Evolutionary conservation across 1,140 invertebrate genomes (phyloP).

Genomic region (Homalodisca vitripennis): DNA sequence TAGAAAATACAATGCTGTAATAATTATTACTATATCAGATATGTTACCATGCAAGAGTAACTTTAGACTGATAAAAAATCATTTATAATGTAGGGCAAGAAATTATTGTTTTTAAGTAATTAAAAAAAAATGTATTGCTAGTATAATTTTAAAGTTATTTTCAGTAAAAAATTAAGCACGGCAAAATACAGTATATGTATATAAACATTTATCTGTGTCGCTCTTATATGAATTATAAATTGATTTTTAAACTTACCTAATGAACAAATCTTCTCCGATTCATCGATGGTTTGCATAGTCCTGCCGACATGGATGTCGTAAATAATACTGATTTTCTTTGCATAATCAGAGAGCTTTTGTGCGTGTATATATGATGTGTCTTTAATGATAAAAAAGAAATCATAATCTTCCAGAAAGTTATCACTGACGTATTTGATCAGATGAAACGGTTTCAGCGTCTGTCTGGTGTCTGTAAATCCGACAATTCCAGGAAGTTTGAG

Average conservation of each 20-base stretch:
- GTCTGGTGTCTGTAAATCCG: slow-evolving; percentile 74
- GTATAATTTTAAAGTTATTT: background rate
- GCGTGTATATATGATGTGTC: slow-evolving; percentile 81
- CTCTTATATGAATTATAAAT: background rate
- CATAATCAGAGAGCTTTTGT: slow-evolving; percentile 63
- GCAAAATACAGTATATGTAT: background rate
- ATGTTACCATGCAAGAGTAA: too few species aligned
- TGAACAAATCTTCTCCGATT: slow-evolving; percentile 60
- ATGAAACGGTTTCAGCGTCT: slow-evolving; percentile 75
- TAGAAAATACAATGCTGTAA: too few species aligned
- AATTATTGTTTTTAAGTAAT: too few species aligned
- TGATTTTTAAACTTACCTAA: slow-evolving; percentile 53
- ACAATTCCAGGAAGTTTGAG: slow-evolving; percentile 67
- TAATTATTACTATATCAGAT: too few species aligned
- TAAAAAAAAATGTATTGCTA: too few species aligned
- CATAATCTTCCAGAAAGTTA: slow-evolving; percentile 83
- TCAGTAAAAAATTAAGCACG: background rate
- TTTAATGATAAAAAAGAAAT: slow-evolving; percentile 85
- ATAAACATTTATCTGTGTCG: background rate
- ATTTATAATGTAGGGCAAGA: too few species aligned
- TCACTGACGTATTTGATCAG: slow-evolving; percentile 87
- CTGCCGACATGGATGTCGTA: slow-evolving; percentile 75
- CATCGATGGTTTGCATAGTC: slow-evolving; percentile 38
- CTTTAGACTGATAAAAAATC: too few species aligned
- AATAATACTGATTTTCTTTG: slow-evolving; percentile 76